A percentile compares a stretch with the other conserved stretches of the same genome.
phyloP scores from a whole-genome alignment of 2,113 vertebrate species.

The Petaurus breviceps region DNA sequence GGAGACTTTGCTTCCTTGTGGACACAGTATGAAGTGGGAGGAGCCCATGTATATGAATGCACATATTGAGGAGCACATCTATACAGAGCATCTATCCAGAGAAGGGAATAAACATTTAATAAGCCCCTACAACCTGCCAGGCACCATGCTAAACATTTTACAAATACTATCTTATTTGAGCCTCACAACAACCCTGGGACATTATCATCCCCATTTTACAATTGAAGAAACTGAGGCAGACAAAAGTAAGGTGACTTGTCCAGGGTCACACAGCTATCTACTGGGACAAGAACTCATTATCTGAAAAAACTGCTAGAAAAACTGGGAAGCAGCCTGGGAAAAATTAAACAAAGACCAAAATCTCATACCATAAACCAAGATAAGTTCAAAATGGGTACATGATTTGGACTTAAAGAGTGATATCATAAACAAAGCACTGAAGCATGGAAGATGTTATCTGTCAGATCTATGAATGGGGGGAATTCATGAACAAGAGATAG shows the following conservation, averaged over 20 bases:
- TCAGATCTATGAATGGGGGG: neutral
- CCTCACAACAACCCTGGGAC: neutral
- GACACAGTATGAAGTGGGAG: fast-evolving
- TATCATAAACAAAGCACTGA: neutral
- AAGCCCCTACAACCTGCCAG: neutral
- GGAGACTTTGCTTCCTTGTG: neutral
- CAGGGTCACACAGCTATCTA: neutral
- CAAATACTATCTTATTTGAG: neutral
- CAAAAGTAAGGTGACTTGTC: neutral
- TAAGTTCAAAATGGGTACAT: neutral
- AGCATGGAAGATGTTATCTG: neutral
- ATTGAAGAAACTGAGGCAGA: neutral
- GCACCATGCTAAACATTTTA: neutral
- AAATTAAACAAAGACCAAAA: neutral
- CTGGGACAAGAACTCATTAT: neutral
- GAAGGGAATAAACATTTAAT: neutral
- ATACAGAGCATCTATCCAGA: neutral
- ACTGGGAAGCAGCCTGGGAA: neutral
- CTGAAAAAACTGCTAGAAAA: neutral
- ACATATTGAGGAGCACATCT: neutral
- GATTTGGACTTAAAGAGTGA: neutral
- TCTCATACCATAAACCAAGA: neutral
- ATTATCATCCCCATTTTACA: neutral
- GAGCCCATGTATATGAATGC: neutral
- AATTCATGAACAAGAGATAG: neutral